Conservation (phyloP, 1,140 invertebrate genomes). For the Brachionus sp. region DNA sequence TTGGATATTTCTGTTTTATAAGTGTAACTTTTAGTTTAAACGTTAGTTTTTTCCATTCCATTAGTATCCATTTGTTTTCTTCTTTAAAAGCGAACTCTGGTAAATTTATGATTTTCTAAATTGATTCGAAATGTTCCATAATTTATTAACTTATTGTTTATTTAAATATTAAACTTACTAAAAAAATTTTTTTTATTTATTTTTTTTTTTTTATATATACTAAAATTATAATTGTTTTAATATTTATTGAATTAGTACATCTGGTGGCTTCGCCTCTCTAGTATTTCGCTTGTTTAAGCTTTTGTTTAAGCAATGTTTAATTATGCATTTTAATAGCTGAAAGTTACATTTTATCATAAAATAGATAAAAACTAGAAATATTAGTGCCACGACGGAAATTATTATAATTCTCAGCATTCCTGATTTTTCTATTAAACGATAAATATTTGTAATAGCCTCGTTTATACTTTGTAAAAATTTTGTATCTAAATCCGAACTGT, state of each 20-base stretch:
- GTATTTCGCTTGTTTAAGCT: neutral
- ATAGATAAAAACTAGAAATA: no score
- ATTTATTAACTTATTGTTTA: neutral
- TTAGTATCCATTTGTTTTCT: neutral
- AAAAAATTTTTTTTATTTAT: no score
- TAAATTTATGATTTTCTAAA: neutral
- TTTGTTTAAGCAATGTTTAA: neutral
- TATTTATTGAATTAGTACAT: neutral
- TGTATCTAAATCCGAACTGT: no score
- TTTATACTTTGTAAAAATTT: no score
- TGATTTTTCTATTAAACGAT: no score
- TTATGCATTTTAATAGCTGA: neutral
- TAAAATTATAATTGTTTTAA: neutral
- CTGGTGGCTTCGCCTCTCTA: neutral
- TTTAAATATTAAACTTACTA: neutral
- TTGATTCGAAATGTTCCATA: neutral
- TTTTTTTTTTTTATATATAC: neutral
- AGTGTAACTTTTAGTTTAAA: no score
- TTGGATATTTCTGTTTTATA: neutral
- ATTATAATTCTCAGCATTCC: no score
- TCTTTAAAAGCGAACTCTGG: neutral
- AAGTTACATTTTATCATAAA: neutral
- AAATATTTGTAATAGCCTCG: no score
- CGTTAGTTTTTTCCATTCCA: neutral
- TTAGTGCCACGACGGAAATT: no score